Evolutionary conservation across 2,888 invertebrate species (phyloP), one percentile per base, ranked within the genome.

Genomic region (Melieria omissa): DNA sequence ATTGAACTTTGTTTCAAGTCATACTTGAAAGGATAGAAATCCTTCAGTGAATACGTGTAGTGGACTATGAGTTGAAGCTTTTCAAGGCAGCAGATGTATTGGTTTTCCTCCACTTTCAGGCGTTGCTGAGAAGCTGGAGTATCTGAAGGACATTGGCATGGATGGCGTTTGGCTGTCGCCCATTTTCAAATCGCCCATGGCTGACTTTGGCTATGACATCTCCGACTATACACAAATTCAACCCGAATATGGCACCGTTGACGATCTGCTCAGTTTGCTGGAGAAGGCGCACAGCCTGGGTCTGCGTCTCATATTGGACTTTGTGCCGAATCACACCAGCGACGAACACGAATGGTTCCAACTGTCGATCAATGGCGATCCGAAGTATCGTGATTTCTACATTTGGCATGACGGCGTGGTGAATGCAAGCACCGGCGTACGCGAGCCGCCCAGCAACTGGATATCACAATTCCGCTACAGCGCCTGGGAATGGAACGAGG

Each of bases 331-430:
- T 84, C 94, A 95, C 81, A 90, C 92, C 5, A 94, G 94, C 75
- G 91, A 94, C 80, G 89, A 93, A 81, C 94, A 95, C 82, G 89
- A 90, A 42, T 98, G 97, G 97, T 98, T 98, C 84, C 84, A 89
- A 72, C 90, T 91, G 80, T 95, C 96, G 5, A 86, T 91, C 10
- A 88, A 88, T 57, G 88, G 89, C 9, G 89, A 89, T 67, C 88
- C 89, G 4, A 90, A 89, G 0, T 96, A 90, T 80, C 90, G 90
- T 62, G 91, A 95, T 80, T 95, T 90, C 83, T 95, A 94, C 82
- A 85, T 94, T 1, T 95, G 95, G 95, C 89, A 88, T 12, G 89
- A 92, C 73, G 90, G 90, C 0, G 92, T 88, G 5, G 5, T 75
- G 0, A 77, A 83, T 75, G 74, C 78, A 6, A 46, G 46, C 10